phyloP scores from a whole-genome alignment of 2,888 invertebrate genomes.

The Eulithis prunata region DNA sequence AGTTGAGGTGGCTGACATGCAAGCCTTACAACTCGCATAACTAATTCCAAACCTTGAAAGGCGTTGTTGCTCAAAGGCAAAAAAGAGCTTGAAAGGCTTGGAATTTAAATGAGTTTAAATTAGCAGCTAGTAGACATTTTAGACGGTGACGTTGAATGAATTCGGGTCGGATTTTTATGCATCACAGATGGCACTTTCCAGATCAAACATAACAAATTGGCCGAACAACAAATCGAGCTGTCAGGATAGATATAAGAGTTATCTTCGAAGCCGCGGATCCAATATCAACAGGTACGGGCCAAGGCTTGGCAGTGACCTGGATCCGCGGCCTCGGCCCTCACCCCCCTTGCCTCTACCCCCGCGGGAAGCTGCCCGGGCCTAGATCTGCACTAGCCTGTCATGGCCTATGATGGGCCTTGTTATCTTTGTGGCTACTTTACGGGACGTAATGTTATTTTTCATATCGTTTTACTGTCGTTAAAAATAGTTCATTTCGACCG shows the following conservation, averaged over 20 bases:
- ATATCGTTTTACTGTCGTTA: too few species aligned
- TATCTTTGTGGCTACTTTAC: neutral
- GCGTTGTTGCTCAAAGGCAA: too few species aligned
- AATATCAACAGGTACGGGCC: conserved; percentile 73
- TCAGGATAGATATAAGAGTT: conserved; percentile 15
- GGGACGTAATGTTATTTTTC: too few species aligned
- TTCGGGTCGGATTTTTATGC: too few species aligned
- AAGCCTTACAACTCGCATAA: too few species aligned
- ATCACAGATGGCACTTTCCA: neutral
- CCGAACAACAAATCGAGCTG: neutral
- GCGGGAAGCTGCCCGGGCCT: conserved; percentile 16
- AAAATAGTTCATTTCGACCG: too few species aligned
- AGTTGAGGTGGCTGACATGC: too few species aligned
- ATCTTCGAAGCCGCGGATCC: conserved; percentile 21
- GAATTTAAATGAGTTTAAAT: too few species aligned
- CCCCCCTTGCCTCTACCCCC: conserved; percentile 18
- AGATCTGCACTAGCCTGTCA: conserved; percentile 4
- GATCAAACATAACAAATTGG: neutral
- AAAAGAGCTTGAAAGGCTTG: too few species aligned
- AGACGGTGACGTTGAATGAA: too few species aligned
- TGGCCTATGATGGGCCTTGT: conserved; percentile 7
- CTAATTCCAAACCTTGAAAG: too few species aligned
- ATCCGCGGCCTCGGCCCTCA: conserved; percentile 56
- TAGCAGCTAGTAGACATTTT: too few species aligned
- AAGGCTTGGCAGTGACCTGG: conserved; percentile 73